Base-by-base conservation (phyloP, 2,888 invertebrate species). In the Apodemia zela region DNA sequence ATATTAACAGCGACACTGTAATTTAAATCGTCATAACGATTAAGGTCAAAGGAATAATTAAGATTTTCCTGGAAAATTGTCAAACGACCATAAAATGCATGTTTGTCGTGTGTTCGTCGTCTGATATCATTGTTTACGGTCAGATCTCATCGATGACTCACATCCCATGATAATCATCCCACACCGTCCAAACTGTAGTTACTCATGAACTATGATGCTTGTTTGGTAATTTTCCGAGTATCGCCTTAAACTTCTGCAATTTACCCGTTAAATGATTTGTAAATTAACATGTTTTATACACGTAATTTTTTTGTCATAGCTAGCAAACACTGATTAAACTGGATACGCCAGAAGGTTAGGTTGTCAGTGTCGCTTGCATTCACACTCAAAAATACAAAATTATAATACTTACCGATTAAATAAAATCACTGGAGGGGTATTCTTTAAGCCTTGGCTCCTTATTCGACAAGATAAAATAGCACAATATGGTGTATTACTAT, bases 51-150 rank as follows among this genome's bases (percentile, higher is more conserved):
- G n/a, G n/a, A 5, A n/a, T n/a, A n/a, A 45, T 45, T 6, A 51
- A 54, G 25, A 54, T 54, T 54, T 54, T 11, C 15, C 25, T 45
- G 13, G 7, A 25, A 54, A 54, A 54, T 25, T 21, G 25, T 25
- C 13, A 51, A 51, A 51, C 25, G 21, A 25, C 54, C 54, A 54
- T 54, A 25, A 45, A 45, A 45, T 25, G 21, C 13, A 25, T 25
- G 25, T 15, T 54, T 54, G 54, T 54, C 51, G 25, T 21, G 13
- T 25, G 18, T 7, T 18, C 51, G 51, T 54, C 54, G 15, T 25
- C 51, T 54, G 54, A 54, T 54, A 54, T 54, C 54, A 54, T 54
- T 54, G 54, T 25, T 54, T 54, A 54, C 25, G 15, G 25, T 25
- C 54, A 54, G 54, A 54, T 15, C 25, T 25, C 54, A 25, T 25